Conservation (phyloP, 2,113 vertebrate species). For the Chunga burmeisteri region DNA sequence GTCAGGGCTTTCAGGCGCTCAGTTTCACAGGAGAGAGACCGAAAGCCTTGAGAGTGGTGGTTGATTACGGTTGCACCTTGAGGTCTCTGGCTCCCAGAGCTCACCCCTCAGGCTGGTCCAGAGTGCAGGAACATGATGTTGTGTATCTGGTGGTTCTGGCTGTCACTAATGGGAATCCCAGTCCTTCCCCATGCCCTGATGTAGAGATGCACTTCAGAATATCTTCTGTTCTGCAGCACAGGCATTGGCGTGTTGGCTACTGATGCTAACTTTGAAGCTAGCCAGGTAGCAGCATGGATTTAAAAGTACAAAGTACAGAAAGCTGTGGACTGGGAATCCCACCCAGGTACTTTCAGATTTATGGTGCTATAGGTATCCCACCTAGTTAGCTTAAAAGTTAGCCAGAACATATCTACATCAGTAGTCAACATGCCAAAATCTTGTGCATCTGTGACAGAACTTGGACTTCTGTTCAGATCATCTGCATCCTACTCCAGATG, state of each 20-base stretch:
- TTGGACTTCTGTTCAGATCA: background rate
- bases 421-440: background rate
- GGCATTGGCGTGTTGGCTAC: accelerated
- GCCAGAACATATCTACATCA: background rate
- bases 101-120: background rate
- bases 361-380: background rate
- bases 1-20: background rate
- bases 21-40: background rate
- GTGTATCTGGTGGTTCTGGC: background rate
- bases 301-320: background rate
- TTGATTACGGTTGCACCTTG: accelerated
- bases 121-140: background rate
- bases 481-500: background rate
- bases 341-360: background rate
- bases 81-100: background rate
- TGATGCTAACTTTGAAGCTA: background rate
- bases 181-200: background rate
- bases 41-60: background rate
- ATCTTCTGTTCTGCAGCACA: background rate
- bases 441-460: background rate
- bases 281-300: background rate
- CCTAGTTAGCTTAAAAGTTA: background rate
- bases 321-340: background rate
- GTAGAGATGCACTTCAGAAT: background rate
- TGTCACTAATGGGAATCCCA: background rate